Conservation (phyloP, 2,113 vertebrate genomes). For the Pachyramphus minor region DNA sequence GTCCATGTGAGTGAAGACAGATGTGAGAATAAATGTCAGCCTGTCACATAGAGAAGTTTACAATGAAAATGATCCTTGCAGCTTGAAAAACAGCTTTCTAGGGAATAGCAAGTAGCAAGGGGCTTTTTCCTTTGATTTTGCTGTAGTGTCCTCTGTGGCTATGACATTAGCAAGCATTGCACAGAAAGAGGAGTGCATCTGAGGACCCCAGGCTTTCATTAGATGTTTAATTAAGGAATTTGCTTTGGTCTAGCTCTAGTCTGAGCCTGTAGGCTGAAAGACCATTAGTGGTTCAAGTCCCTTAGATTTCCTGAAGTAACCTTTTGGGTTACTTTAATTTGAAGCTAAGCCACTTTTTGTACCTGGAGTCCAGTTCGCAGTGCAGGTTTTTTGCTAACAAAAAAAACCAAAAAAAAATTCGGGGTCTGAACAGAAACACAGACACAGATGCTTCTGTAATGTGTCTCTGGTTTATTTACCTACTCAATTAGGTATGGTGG, state of each 20-base stretch:
- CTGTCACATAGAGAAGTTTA: not conserved
- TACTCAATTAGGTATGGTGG: not conserved
- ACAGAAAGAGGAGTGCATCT: not conserved
- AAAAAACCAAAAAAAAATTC: not conserved
- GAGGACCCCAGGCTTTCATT: not conserved
- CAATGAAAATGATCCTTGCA: not conserved
- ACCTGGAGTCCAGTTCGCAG: not conserved
- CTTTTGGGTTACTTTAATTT: not conserved
- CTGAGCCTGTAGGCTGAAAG: not conserved
- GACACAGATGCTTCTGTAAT: not conserved
- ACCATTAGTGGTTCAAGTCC: not conserved
- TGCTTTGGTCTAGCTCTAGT: not conserved
- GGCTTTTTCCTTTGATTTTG: not conserved
- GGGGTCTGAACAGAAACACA: not conserved
- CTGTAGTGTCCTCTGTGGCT: not conserved
- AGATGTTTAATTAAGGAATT: not conserved
- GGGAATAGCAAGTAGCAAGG: not conserved
- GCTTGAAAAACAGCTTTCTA: not conserved
- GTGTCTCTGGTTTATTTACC: not conserved
- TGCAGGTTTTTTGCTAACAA: not conserved
- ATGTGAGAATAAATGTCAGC: conserved; percentile 4
- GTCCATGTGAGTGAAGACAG: not conserved
- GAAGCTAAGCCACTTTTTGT: not conserved
- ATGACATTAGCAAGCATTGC: not conserved
- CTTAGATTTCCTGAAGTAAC: not conserved